A percentile compares a stretch with the other conserved stretches of the same genome.
phyloP scores from a whole-genome alignment of 2,888 invertebrate genomes.

The Nebria brevicollis region DNA sequence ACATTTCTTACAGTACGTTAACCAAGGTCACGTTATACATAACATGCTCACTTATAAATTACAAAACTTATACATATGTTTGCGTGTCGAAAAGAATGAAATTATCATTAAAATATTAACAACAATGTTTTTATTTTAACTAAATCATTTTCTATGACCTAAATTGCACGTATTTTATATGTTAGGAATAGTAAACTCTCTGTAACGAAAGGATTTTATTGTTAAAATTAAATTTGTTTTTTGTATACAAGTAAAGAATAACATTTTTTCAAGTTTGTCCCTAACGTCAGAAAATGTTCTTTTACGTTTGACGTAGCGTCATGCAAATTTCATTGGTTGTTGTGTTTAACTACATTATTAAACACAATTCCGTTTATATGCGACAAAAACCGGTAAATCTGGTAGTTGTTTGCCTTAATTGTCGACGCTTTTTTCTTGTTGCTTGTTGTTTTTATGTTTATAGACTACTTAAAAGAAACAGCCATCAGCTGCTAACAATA shows the following conservation, averaged over 20 bases:
- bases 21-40: neutral
- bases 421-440: constrained; percentile 57
- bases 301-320: constrained; percentile 53
- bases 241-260: neutral
- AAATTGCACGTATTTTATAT: neutral
- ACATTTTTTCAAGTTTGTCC: constrained; percentile 45
- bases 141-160: neutral
- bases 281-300: constrained; percentile 3
- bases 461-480: constrained; percentile 57
- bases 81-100: neutral
- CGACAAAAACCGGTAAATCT: constrained; percentile 54
- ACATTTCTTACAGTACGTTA: neutral
- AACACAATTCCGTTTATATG: constrained; percentile 59
- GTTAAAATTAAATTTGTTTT: neutral
- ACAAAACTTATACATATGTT: neutral
- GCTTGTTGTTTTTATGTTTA: constrained; percentile 55
- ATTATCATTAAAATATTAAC: neutral
- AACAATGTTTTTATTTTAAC: neutral
- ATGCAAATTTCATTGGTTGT: constrained; percentile 58
- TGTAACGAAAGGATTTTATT: too few relatives aligned
- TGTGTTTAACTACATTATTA: constrained; percentile 58
- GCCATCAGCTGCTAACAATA: constrained; percentile 57
- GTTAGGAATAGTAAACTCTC: neutral
- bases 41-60: neutral
- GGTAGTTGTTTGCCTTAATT: constrained; percentile 60